Evolutionary conservation across 2,888 invertebrate genomes (phyloP).

Genomic region (Dendrolimus houi): DNA sequence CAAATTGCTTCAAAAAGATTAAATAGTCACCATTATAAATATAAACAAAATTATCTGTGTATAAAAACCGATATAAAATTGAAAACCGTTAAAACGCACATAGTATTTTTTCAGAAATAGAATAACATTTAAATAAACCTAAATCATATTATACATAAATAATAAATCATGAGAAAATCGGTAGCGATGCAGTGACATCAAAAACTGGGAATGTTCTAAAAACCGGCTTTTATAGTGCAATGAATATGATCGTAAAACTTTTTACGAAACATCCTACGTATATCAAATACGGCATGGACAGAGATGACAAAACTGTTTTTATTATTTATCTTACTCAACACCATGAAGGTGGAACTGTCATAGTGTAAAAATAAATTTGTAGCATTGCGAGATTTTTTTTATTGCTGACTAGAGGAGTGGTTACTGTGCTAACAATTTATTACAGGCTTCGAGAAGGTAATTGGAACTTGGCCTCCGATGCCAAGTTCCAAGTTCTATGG

Average conservation of each 20-base stretch:
- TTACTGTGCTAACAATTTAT: too few relatives aligned
- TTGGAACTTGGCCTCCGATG: too few relatives aligned
- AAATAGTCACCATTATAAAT: too few relatives aligned
- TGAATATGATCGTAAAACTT: slow-evolving; percentile 33
- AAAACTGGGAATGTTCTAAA: slow-evolving; percentile 24
- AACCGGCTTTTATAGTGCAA: slow-evolving; percentile 28
- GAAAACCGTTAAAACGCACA: too few relatives aligned
- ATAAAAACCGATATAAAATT: too few relatives aligned
- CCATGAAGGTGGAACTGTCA: slow-evolving; percentile 6
- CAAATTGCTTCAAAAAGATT: too few relatives aligned
- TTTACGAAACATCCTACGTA: slow-evolving; percentile 14
- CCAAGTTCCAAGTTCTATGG: too few relatives aligned
- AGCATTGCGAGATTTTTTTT: too few relatives aligned
- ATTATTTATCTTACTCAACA: slow-evolving; percentile 9
- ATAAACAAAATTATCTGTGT: too few relatives aligned
- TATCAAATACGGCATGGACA: slow-evolving; percentile 11
- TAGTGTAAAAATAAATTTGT: background rate
- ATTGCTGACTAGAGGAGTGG: too few relatives aligned
- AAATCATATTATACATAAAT: background rate
- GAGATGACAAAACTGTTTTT: slow-evolving; percentile 17
- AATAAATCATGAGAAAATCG: slow-evolving; percentile 7
- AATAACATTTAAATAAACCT: background rate
- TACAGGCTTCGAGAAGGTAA: too few relatives aligned
- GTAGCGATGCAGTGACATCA: slow-evolving; percentile 22
- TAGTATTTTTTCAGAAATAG: background rate